A percentile compares a stretch with the other conserved stretches of the same genome.
Evolutionary conservation across 2,888 invertebrate species (phyloP).

Genomic region (Tryphoninae sp.): DNA sequence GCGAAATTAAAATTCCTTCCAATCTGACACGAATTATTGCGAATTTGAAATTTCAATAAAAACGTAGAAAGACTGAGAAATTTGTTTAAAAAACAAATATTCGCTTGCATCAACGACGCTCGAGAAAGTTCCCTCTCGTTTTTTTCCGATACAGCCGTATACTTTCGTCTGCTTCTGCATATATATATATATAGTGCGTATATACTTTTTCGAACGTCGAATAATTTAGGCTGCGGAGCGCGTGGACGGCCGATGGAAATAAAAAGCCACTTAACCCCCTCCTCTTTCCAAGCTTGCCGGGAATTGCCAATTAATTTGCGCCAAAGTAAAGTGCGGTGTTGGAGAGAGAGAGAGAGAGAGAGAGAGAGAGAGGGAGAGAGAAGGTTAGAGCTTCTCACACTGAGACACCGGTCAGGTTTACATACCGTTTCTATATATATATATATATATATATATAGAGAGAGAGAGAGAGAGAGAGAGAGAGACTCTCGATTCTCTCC

Average conservation of each 20-base stretch:
- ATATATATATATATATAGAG: slow-evolving; percentile 5
- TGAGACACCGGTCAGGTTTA: slow-evolving; percentile 5
- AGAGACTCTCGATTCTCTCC: too few relatives aligned
- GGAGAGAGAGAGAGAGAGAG: slow-evolving; percentile 56
- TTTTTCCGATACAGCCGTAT: slow-evolving; percentile 7
- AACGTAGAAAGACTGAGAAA: not conserved
- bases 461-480: too few relatives aligned
- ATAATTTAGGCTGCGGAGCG: slow-evolving; percentile 70
- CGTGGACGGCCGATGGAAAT: slow-evolving; percentile 72
- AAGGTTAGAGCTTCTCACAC: slow-evolving; percentile 34
- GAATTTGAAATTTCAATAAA: not conserved
- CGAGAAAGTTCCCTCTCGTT: not conserved
- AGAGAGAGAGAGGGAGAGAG: not conserved
- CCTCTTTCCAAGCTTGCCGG: slow-evolving; percentile 58
- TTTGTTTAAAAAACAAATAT: not conserved
- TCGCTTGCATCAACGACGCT: slow-evolving; percentile 15
- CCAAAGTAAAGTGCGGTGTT: slow-evolving; percentile 75
- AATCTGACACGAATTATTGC: not conserved
- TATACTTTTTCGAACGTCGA: slow-evolving; percentile 64
- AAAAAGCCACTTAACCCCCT: slow-evolving; percentile 76
- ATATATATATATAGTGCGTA: slow-evolving; percentile 5
- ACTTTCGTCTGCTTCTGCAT: slow-evolving; percentile 19
- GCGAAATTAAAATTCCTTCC: too few relatives aligned
- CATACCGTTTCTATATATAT: not conserved
- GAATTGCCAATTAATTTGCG: slow-evolving; percentile 78